Conservation (phyloP, 2,888 invertebrate species). For the Fragum whitleyi region DNA sequence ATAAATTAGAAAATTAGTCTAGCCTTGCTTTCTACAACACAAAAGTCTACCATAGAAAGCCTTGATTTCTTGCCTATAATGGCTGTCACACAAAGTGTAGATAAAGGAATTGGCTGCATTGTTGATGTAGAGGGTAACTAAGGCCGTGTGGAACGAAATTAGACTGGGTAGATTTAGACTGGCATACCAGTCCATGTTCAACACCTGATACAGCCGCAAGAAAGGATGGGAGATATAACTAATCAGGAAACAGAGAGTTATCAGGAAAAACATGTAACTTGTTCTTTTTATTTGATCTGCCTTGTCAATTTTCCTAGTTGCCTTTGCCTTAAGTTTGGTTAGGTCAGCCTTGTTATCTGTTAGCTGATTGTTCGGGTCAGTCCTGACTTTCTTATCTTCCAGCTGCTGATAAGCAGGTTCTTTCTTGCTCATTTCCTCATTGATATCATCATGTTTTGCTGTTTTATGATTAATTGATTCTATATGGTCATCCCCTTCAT, state of each 20-base stretch:
- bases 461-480: neutral
- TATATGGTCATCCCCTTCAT: neutral
- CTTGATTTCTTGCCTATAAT: constrained; percentile 20
- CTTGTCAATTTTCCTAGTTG: neutral
- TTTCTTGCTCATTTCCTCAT: neutral
- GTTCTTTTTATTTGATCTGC: neutral
- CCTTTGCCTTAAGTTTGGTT: neutral
- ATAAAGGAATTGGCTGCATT: constrained; percentile 16
- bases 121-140: constrained; percentile 1
- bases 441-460: neutral
- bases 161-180: neutral
- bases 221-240: constrained; percentile 11
- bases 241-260: neutral
- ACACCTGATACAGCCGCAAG: constrained; percentile 1
- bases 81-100: constrained; percentile 10
- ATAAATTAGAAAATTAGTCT: no score
- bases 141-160: neutral
- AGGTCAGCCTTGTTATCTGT: neutral
- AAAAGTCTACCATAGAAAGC: constrained; percentile 13
- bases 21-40: no score
- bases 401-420: neutral
- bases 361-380: neutral
- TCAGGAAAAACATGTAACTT: constrained; percentile 19
- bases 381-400: neutral
- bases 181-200: constrained; percentile 5